phyloP scores from a whole-genome alignment of 2,797 vertebrate species.

The Bovichtus variegatus region DNA sequence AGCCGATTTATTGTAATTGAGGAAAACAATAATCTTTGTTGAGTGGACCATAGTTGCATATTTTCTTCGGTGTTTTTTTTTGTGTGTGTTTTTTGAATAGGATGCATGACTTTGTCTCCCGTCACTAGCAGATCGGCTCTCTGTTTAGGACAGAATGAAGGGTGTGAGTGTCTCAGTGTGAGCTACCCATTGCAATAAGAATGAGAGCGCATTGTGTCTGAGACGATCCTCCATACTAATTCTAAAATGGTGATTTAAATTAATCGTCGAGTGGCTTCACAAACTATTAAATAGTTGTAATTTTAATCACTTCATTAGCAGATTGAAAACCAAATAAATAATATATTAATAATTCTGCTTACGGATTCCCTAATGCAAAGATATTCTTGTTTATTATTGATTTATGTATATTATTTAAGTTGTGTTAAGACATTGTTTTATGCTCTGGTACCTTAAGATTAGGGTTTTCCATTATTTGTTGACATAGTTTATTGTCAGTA shows the following conservation, averaged over 20 bases:
- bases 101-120: conserved; percentile 2
- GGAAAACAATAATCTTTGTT: neutral
- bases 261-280: neutral
- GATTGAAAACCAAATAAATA: neutral
- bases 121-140: neutral
- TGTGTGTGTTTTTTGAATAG: neutral
- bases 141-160: conserved; percentile 18
- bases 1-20: conserved; percentile 17
- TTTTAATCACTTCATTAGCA: neutral
- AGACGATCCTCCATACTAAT: neutral
- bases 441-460: too few species aligned
- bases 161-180: conserved; percentile 11
- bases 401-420: neutral
- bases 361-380: neutral
- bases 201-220: neutral
- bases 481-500: neutral
- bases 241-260: neutral
- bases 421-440: neutral
- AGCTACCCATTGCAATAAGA: neutral
- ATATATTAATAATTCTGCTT: neutral
- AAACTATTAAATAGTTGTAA: neutral
- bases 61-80: neutral
- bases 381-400: neutral
- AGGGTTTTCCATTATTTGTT: too few species aligned
- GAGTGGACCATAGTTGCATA: neutral